phyloP scores from a whole-genome alignment of 2,797 vertebrate genomes.

The Anableps anableps region DNA sequence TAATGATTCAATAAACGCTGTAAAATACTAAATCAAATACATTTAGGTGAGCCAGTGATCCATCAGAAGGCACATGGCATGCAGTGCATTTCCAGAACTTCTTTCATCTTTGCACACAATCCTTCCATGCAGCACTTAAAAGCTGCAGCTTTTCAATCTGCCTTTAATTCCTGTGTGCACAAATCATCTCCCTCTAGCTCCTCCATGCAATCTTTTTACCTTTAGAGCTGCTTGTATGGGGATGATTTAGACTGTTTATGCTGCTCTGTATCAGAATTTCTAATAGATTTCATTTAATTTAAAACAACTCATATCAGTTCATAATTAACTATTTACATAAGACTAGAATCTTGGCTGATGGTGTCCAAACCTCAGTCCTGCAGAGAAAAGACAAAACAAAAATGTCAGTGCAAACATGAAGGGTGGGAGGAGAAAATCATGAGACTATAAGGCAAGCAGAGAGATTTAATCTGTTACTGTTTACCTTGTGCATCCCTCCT shows the following conservation, averaged over 20 bases:
- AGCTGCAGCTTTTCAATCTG: conserved; percentile 53
- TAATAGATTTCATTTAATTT: conserved; percentile 40
- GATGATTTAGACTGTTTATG: conserved; percentile 14
- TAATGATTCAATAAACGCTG: conserved; percentile 61
- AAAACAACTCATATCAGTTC: conserved; percentile 60
- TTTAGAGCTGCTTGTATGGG: conserved; percentile 10
- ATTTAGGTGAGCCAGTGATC: conserved; percentile 66
- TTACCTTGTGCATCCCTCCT: conserved; percentile 66
- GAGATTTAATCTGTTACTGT: conserved; percentile 3
- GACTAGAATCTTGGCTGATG: conserved; percentile 39
- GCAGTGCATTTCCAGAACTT: conserved; percentile 79
- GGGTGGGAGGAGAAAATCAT: neutral
- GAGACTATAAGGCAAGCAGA: neutral
- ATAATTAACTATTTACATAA: conserved; percentile 67
- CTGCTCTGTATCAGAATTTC: conserved; percentile 7
- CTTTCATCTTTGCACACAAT: conserved; percentile 52
- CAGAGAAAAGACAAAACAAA: neutral
- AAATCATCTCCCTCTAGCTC: neutral
- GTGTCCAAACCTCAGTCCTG: conserved; percentile 56
- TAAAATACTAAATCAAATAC: conserved; percentile 63
- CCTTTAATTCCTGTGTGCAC: conserved; percentile 1
- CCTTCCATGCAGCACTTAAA: conserved; percentile 62
- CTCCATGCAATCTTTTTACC: conserved; percentile 7
- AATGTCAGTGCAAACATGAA: neutral
- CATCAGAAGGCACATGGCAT: conserved; percentile 71